phyloP scores from a whole-genome alignment of 2,113 vertebrate genomes.

The Psittacula cyanocephala region DNA sequence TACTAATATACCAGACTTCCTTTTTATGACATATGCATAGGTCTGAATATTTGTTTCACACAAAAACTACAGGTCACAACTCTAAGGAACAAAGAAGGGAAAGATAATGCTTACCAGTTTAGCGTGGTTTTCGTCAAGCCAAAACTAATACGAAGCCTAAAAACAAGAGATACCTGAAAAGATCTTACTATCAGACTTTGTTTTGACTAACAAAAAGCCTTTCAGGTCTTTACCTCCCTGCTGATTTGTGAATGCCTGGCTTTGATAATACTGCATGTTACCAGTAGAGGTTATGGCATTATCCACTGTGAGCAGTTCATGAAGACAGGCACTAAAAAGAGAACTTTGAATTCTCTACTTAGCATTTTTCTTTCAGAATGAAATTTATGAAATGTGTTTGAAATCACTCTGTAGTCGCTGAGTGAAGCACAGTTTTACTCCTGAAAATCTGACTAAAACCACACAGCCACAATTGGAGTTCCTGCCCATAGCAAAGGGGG shows the following conservation, averaged over 20 bases:
- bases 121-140: neutral
- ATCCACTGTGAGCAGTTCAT: neutral
- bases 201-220: neutral
- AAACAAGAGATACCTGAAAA: neutral
- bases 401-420: neutral
- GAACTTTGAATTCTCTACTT: neutral
- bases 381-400: neutral
- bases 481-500: neutral
- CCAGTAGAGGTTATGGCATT: neutral
- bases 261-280: neutral
- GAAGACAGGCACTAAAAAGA: neutral
- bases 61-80: neutral
- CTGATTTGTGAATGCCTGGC: neutral
- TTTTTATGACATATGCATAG: neutral
- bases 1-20: neutral
- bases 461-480: neutral
- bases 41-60: neutral
- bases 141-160: neutral
- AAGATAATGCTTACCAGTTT: neutral
- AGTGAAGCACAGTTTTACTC: neutral
- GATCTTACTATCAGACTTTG: neutral
- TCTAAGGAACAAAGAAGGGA: neutral
- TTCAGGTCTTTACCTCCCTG: neutral
- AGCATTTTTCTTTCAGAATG: neutral
- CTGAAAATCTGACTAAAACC: constrained; percentile 2